These are phyloP conservation scores for Polydesmus complanatus DNA, from an alignment of 2,888 invertebrate genomes.

Conservation along the genomic window DNA sequence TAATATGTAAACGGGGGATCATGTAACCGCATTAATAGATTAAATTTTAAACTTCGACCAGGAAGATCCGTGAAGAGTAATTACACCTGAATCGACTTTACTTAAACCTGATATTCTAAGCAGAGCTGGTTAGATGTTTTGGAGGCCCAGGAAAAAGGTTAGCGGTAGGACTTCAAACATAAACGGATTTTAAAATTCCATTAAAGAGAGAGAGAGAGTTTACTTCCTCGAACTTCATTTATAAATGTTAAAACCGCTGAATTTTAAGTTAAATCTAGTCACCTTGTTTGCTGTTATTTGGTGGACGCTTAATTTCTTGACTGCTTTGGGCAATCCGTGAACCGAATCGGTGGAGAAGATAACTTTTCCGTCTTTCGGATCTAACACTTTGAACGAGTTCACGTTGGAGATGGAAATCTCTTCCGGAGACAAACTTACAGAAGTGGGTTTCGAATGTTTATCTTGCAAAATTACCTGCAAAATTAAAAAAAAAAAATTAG, in stretches of 20 bases:
- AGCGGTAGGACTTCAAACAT: not conserved
- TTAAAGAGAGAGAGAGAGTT: not conserved
- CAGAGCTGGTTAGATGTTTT: too few species aligned
- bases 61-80: not conserved
- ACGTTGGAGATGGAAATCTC: conserved; percentile 55
- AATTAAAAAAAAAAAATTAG: not conserved
- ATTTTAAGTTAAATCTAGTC: conserved; percentile 22
- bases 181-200: not conserved
- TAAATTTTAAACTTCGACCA: not conserved
- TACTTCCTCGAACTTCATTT: not conserved
- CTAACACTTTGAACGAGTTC: conserved; percentile 51
- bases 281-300: conserved; percentile 20
- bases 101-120: too few species aligned
- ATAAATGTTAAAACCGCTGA: conserved; percentile 18
- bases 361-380: conserved; percentile 45
- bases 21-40: not conserved
- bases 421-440: conserved; percentile 42
- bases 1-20: too few species aligned
- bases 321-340: conserved; percentile 51
- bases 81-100: too few species aligned
- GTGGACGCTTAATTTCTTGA: conserved; percentile 29
- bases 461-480: conserved; percentile 10
- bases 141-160: too few species aligned
- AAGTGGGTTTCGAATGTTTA: not conserved
- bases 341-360: conserved; percentile 65